Evolutionary conservation across 2,888 invertebrate genomes (phyloP).

Genomic region (Calephelis perditalis): DNA sequence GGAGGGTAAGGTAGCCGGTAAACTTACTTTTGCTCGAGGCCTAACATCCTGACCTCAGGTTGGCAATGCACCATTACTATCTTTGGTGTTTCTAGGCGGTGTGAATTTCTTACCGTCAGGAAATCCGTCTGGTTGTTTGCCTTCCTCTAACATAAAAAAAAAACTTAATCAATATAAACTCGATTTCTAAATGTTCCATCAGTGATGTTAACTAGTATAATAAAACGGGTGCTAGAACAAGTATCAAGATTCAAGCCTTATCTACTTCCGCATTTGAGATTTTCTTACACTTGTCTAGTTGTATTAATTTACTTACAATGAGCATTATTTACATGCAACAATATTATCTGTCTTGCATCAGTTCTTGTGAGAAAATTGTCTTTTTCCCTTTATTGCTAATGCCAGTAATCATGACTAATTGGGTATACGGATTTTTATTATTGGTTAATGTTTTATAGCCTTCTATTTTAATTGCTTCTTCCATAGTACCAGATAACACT

Average conservation of each 20-base stretch:
- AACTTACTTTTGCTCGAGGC: no score
- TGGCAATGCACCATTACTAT: no score
- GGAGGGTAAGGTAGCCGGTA: no score
- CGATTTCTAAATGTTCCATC: neutral
- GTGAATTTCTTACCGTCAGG: no score
- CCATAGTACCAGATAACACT: neutral
- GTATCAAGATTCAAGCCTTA: slow-evolving; percentile 11
- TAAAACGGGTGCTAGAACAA: slow-evolving; percentile 7
- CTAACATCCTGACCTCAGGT: no score
- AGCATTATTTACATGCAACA: slow-evolving; percentile 28
- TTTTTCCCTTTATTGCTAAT: slow-evolving; percentile 27
- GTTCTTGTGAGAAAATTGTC: slow-evolving; percentile 32
- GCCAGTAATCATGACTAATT: slow-evolving; percentile 16
- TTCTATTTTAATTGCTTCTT: neutral
- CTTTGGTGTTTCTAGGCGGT: no score
- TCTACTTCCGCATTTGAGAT: slow-evolving; percentile 18
- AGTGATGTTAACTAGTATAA: slow-evolving; percentile 6
- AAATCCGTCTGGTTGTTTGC: no score
- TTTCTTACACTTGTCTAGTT: slow-evolving; percentile 16
- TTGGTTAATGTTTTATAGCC: slow-evolving; percentile 1
- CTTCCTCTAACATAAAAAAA: no score
- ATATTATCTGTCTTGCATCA: slow-evolving; percentile 31
- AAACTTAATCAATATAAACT: no score
- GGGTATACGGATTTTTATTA: slow-evolving; percentile 11
- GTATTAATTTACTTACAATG: slow-evolving; percentile 19